Evolutionary conservation across 2,797 vertebrate species (phyloP).

Genomic region (Orientallactaga sibirica): DNA sequence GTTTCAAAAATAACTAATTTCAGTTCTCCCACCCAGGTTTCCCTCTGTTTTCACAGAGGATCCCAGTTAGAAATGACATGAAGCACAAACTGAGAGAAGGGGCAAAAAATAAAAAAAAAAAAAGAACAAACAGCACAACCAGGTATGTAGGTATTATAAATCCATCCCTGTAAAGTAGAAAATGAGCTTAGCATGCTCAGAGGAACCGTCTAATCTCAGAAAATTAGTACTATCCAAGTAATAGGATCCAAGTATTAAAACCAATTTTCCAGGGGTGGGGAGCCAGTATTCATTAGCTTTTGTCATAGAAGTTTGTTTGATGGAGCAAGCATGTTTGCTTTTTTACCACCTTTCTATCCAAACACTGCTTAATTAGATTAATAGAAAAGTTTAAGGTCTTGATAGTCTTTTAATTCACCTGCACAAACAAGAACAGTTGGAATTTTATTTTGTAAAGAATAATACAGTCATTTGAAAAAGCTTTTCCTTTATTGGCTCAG

Average conservation of each 20-base stretch:
- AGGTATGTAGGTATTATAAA: not conserved
- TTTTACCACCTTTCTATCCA: conserved; percentile 46
- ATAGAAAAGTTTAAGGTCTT: conserved; percentile 71
- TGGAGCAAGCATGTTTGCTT: conserved; percentile 21
- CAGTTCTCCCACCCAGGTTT: not conserved
- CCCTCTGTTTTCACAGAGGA: not conserved
- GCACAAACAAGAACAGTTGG: conserved; percentile 30
- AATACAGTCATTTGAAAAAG: conserved; percentile 34
- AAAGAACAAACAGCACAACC: not conserved
- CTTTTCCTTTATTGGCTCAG: conserved; percentile 55
- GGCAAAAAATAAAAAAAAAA: not conserved
- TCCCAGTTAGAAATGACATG: not conserved
- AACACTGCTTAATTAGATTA: conserved; percentile 75
- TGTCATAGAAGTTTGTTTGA: conserved; percentile 3
- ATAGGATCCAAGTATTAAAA: not conserved
- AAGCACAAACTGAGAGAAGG: not conserved
- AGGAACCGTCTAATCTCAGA: conserved; percentile 2
- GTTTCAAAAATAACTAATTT: not conserved
- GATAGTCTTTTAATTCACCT: conserved; percentile 70
- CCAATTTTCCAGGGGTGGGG: not conserved
- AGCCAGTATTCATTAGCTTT: conserved; percentile 27
- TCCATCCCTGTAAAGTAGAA: not conserved
- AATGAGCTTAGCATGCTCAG: not conserved
- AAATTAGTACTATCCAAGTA: conserved; percentile 31
- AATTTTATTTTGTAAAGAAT: conserved; percentile 74